Conservation (phyloP, 1,140 invertebrate genomes). For the Bactericera cockerelli region DNA sequence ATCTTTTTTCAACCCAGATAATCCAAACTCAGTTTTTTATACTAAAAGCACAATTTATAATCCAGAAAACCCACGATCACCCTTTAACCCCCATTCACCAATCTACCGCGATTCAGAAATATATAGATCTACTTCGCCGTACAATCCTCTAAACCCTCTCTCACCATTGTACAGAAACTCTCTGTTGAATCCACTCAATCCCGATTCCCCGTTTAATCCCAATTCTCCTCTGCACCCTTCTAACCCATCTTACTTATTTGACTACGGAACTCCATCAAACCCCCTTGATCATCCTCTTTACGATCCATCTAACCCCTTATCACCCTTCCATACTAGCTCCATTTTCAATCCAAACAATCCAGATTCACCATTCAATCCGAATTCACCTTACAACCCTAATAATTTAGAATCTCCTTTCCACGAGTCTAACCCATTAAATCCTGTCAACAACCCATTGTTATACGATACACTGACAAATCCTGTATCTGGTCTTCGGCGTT, state of each 20-base stretch:
- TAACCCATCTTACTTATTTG: background rate
- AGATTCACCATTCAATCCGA: background rate
- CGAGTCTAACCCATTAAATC: background rate
- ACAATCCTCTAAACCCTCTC: background rate
- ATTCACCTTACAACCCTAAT: background rate
- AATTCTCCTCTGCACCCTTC: background rate
- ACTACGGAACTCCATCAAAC: background rate
- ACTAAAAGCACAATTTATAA: background rate
- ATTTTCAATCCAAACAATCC: conserved; percentile 2
- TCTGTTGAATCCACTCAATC: conserved; percentile 1
- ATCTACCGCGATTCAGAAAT: background rate
- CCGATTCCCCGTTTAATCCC: background rate
- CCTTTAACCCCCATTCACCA: background rate
- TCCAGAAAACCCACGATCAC: background rate
- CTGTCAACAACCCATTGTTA: too few relatives aligned
- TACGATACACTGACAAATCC: background rate
- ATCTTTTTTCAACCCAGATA: background rate
- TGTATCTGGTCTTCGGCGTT: too few relatives aligned
- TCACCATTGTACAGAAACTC: background rate
- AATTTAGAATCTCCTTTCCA: background rate
- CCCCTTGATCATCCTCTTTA: background rate
- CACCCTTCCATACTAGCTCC: background rate
- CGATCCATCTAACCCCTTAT: background rate
- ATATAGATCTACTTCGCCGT: background rate
- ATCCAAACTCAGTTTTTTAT: background rate